Evolutionary conservation across 2,113 vertebrate species (phyloP).

Genomic region (Carassius auratus): DNA sequence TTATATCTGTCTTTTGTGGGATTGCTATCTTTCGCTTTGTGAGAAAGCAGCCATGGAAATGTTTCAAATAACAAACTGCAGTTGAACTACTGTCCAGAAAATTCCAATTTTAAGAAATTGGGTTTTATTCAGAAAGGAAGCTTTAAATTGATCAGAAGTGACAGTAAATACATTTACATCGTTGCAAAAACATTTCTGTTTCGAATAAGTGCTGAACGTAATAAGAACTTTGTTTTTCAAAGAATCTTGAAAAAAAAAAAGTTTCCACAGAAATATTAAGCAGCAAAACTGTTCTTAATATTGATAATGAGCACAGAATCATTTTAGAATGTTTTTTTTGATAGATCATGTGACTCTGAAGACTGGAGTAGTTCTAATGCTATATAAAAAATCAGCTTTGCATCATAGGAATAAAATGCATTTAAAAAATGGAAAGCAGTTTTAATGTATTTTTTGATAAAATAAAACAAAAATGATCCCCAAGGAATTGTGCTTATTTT

Average conservation of each 20-base stretch:
- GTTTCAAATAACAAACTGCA: not conserved
- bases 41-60: not conserved
- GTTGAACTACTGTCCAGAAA: not conserved
- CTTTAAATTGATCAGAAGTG: not conserved
- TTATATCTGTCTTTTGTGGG: not conserved
- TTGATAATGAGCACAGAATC: not conserved
- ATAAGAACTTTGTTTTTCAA: no score
- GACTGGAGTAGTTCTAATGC: not conserved
- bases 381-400: no score
- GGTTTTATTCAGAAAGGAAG: not conserved
- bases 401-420: not conserved
- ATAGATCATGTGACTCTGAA: not conserved
- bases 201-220: not conserved
- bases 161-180: not conserved
- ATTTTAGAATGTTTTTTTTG: not conserved
- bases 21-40: not conserved
- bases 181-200: not conserved
- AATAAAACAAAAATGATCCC: not conserved
- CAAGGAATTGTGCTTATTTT: not conserved
- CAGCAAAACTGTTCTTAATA: not conserved
- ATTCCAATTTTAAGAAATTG: not conserved
- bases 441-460: not conserved
- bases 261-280: not conserved
- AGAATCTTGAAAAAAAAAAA: no score
- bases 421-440: not conserved